Evolutionary conservation across 2,888 invertebrate genomes (phyloP), one percentile per base, ranked within the genome.

Genomic region (Drosophila paranaensis): DNA sequence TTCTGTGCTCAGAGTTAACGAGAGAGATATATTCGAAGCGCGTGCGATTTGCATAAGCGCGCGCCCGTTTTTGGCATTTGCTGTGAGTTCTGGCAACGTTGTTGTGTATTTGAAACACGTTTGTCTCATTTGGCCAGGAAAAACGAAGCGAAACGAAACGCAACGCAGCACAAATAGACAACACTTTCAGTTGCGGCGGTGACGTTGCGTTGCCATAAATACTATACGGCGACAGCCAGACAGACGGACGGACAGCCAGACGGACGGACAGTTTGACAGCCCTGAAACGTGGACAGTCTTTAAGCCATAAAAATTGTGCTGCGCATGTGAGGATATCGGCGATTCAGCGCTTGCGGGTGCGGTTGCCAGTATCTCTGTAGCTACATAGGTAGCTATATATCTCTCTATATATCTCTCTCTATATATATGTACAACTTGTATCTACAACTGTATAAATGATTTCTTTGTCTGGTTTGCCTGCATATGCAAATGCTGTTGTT

Each of bases 111-210:
- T 81, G 85, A 85, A 85, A 81, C 84, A 85, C 84, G 84, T 85
- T 88, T 85, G 88, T 74, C 79, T 81, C 84, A 88, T 85, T 85
- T 82, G 88, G 77, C 82, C 79, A 79, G 88, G 77, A 76, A 82
- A 82, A 80, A 66, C 62, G 62, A 64, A 64, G 67, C 39, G 53
- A 50, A 43, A 37, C 43, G 40, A 30, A 25, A 50, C 72, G 55
- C 33, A 9, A 20, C 55, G 20, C 33, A 64, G 27, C 56, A 53
- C 33, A 58, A 63, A 50, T 37, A 65, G 53, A 46, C 70, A 77
- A 74, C 76, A 77, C 70, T 66, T 74, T 77, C 78, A 70, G 78
- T 73, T 77, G 56, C 57, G 56, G 69, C 60, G 51, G 48, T 73
- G 73, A 51, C 74, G 74, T 53, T 70, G 70, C 65, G 66, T 40